Evolutionary conservation across 1,140 invertebrate genomes (phyloP).

Genomic region (Saccostrea echinata): DNA sequence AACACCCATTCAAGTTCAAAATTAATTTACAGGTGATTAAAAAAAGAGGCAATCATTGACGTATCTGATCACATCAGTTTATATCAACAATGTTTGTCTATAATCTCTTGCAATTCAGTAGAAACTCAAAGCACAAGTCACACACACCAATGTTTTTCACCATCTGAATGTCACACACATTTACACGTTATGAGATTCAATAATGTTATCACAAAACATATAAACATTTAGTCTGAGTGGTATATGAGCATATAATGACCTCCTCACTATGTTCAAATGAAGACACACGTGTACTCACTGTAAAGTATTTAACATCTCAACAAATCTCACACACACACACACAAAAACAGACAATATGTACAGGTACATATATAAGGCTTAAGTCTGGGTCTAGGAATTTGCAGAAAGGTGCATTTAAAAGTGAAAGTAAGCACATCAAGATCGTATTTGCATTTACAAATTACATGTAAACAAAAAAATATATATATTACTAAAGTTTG

Average conservation of each 20-base stretch:
- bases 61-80: neutral
- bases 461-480: neutral
- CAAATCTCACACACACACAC: neutral
- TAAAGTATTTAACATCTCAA: neutral
- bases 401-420: neutral
- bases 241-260: neutral
- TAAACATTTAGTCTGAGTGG: neutral
- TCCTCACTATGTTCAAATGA: neutral
- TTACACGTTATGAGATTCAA: neutral
- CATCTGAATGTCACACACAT: neutral
- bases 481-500: neutral
- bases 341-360: neutral
- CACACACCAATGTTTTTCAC: neutral
- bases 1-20: neutral
- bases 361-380: conserved; percentile 8
- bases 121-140: neutral
- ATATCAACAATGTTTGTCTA: neutral
- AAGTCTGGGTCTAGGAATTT: neutral
- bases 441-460: neutral
- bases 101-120: neutral
- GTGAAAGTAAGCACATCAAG: neutral
- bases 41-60: neutral
- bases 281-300: neutral
- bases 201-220: neutral
- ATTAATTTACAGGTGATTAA: neutral